Evolutionary conservation across 2,888 invertebrate species (phyloP), one percentile per base, ranked within the genome.

Genomic region (Brenthis daphne): DNA sequence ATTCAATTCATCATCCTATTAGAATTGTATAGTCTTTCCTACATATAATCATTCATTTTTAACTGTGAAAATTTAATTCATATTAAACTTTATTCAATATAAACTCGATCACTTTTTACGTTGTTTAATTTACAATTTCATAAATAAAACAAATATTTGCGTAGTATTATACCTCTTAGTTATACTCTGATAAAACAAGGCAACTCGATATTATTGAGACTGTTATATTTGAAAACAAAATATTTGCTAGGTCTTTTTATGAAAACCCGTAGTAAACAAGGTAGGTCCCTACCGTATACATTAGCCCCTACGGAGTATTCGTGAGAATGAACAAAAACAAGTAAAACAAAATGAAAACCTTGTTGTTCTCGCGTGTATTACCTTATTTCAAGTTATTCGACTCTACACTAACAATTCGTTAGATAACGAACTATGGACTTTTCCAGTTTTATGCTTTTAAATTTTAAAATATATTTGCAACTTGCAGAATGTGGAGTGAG

Each of bases 281-380:
- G 29, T 43, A 37, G 37, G 65, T 61, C 65, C 71, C 61, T 43
- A 54, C 64, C 33, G 64, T 60, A 67, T 56, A 64, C 57, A 64
- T 57, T 50, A 56, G 65, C 58, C 69, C 56, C 69, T 54, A 57
- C 20, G 63, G 65, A 69, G 48, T 63, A 50, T 65, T 69, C 63
- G 66, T 29, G 61, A 69, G 54, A 66, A 69, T 66, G 69, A 69
- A 69, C 69, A 64, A 54, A 67, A 63, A 63, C 65, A 65, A 69
- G 65, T 47, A 58, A 67, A 63, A 67, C 47, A 61, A 69, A 69
- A 48, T 65, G 61, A 66, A 61, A 63, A 69, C 61, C 66, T 69
- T 63, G 65, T 63, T 58, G 57, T 66, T 63, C 37, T 69, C 65
- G 47, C 63, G 56, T 63, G 65, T 69, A 63, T 61, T 57, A 47